Evolutionary conservation across 2,888 invertebrate genomes (phyloP).

Genomic region (Operophtera brumata): DNA sequence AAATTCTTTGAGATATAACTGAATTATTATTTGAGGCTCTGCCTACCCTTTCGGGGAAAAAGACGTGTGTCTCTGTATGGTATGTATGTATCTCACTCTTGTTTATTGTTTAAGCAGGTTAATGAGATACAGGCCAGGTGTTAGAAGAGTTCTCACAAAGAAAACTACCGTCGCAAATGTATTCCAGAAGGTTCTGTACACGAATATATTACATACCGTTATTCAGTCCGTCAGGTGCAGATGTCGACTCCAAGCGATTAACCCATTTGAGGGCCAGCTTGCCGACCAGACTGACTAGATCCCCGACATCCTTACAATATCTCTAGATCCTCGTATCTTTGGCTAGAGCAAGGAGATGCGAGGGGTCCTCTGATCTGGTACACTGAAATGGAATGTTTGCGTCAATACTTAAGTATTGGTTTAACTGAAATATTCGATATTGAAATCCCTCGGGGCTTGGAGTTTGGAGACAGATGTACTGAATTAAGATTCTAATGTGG

Average conservation of each 20-base stretch:
- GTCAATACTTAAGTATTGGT: conserved; percentile 68
- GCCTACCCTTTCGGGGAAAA: too few species aligned
- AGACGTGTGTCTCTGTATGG: too few species aligned
- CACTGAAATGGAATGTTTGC: conserved; percentile 62
- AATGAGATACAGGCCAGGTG: conserved; percentile 21
- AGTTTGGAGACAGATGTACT: conserved; percentile 29
- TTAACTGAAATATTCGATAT: conserved; percentile 56
- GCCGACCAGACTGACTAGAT: conserved; percentile 44
- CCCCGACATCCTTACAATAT: conserved; percentile 40
- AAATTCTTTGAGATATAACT: too few species aligned
- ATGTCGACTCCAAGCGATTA: conserved; percentile 73
- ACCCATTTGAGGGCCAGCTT: conserved; percentile 67
- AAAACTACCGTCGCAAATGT: conserved; percentile 25
- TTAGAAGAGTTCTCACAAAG: conserved; percentile 14
- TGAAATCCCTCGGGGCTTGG: conserved; percentile 48
- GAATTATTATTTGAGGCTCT: too few species aligned
- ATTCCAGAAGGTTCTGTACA: conserved; percentile 46
- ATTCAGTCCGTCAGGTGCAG: conserved; percentile 76
- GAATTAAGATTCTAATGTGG: conserved; percentile 26
- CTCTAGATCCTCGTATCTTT: conserved; percentile 23
- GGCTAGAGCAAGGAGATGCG: conserved; percentile 26
- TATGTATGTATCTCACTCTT: too few species aligned
- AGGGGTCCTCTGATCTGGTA: conserved; percentile 42
- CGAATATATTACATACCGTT: conserved; percentile 59
- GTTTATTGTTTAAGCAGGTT: conserved; percentile 6